Base-by-base conservation (phyloP, 1,140 invertebrate genomes). In the Cyrtorhinus lividipennis region DNA sequence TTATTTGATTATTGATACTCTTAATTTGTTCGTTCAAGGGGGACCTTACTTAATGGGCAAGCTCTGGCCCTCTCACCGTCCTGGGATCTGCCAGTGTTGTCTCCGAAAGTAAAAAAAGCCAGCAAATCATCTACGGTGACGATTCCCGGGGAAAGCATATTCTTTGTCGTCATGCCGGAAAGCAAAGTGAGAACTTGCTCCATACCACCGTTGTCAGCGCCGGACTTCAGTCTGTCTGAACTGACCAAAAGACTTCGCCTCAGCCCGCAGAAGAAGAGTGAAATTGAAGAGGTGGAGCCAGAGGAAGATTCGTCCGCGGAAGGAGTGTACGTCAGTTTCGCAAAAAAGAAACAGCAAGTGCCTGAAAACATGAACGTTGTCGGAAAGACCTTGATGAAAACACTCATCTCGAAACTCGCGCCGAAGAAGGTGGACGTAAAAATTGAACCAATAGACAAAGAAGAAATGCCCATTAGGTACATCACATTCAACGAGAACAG, bases 121-220 rank as follows among this genome's bases (percentile, higher is more conserved):
- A 59, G 59, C 15, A 64, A 61, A 44, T 44, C 18, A 22, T 20
- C 18, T 24, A 22, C 61, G n/a, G 61, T 67, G 12, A 63, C 59
- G 30, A 27, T 67, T 23, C 67, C 65, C 0, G 24, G 45, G n/a
- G 59, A 62, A n/a, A 60, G 53, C 18, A 62, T 66, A 44, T 67
- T 67, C 25, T 67, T 67, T 13, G 24, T 67, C 23, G 65, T 67
- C 18, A 20, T 67, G 12, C 67, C 67, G 1, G 65, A 67, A 2
- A 27, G 23, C 24, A 66, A 66, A 57, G 25, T 61, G 8, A 59
- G 66, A n/a, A 60, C 57, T 18, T 67, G 67, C 12, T 62, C 25
- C 23, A 22, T 45, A 0, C 24, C 62, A 57, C 59, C 44, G 24
- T 56, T 1, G 57, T 56, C 24, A 53, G 44, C 8, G 24, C 48